Percentiles rank a stretch among this genome's conserved stretches.
Conservation (phyloP, 2,888 invertebrate genomes). For the Ormyrus rosae region DNA sequence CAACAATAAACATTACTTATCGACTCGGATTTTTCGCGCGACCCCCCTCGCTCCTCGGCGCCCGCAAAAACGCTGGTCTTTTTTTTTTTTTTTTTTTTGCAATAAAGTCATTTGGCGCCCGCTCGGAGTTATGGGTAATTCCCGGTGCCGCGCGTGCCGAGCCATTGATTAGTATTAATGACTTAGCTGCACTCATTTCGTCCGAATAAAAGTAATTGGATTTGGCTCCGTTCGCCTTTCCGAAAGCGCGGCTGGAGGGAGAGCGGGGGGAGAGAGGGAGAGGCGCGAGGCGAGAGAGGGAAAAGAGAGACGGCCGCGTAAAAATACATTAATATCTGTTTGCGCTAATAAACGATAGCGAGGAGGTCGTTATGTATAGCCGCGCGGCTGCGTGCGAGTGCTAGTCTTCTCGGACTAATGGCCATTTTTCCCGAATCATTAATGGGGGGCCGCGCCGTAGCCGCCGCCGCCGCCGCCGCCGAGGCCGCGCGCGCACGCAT, state of each 20-base stretch:
- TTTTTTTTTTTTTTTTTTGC: constrained; percentile 65
- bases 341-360: constrained; percentile 76
- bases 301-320: constrained; percentile 63
- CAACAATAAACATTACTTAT: constrained; percentile 76
- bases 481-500: constrained; percentile 21
- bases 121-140: constrained; percentile 74
- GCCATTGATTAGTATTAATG: constrained; percentile 76
- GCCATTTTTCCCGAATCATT: constrained; percentile 64
- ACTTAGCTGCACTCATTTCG: constrained; percentile 76
- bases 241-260: constrained; percentile 33
- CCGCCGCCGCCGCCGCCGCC: neutral
- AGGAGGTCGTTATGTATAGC: constrained; percentile 64
- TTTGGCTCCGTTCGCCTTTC: constrained; percentile 72
- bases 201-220: constrained; percentile 77
- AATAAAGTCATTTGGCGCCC: constrained; percentile 75
- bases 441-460: constrained; percentile 34
- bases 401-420: constrained; percentile 73
- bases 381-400: constrained; percentile 13
- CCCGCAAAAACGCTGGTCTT: constrained; percentile 69
- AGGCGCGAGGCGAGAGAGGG: constrained; percentile 54
- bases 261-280: neutral
- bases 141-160: constrained; percentile 61
- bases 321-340: constrained; percentile 77
- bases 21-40: constrained; percentile 72
- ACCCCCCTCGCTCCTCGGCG: constrained; percentile 52